Conservation (phyloP, 2,797 vertebrate species). For the Rhinoraja longicauda region DNA sequence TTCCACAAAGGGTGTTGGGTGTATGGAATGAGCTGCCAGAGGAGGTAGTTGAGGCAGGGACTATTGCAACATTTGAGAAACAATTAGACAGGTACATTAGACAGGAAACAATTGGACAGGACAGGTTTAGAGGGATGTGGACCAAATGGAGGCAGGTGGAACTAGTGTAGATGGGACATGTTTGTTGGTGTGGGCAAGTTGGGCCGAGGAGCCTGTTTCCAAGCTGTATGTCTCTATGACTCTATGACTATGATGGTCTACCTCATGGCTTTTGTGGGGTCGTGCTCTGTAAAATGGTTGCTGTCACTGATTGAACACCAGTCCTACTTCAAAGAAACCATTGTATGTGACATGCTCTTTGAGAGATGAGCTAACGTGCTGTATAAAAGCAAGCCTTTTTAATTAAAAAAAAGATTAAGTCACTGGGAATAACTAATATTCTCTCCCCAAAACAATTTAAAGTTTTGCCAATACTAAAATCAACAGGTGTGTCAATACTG, state of each 20-base stretch:
- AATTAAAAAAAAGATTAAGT: not conserved
- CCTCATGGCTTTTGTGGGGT: not conserved
- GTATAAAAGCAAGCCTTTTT: not conserved
- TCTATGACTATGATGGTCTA: not conserved
- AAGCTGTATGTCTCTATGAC: no score
- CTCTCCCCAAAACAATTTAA: constrained; percentile 11
- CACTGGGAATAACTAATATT: constrained; percentile 18
- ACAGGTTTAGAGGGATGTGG: no score
- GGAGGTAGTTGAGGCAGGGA: no score
- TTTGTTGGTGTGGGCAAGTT: no score
- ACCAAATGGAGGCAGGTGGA: no score
- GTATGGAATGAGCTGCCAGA: no score
- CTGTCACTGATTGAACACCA: not conserved
- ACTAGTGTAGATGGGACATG: no score
- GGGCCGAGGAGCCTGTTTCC: no score
- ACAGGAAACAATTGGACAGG: no score
- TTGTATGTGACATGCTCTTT: not conserved
- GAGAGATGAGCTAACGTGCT: not conserved
- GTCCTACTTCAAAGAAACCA: not conserved
- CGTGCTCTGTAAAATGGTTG: not conserved
- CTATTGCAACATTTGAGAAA: no score
- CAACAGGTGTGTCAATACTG: constrained; percentile 31
- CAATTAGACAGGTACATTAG: no score
- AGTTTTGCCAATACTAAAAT: not conserved
- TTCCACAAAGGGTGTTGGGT: no score